Evolutionary conservation across 2,888 invertebrate genomes (phyloP).

Genomic region (Darwinula stevensoni): DNA sequence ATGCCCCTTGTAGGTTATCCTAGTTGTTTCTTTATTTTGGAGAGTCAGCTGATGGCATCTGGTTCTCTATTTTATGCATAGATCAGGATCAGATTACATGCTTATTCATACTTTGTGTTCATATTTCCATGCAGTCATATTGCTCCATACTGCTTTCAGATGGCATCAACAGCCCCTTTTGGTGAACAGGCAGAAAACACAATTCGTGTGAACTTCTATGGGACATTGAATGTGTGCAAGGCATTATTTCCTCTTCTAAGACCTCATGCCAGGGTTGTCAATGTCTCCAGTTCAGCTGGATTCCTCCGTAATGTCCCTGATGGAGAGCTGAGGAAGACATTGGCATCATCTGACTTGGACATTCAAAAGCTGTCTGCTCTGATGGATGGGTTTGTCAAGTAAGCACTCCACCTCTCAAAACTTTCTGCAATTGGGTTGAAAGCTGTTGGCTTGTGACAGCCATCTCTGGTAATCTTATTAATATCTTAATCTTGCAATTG

Average conservation of each 20-base stretch:
- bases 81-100: too few species aligned
- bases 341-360: slow-evolving; percentile 11
- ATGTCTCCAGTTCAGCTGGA: slow-evolving; percentile 15
- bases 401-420: too few species aligned
- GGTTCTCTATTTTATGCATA: too few species aligned
- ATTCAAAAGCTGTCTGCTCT: slow-evolving; percentile 13
- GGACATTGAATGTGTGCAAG: slow-evolving; percentile 15
- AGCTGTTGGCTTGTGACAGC: too few species aligned
- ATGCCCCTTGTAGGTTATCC: too few species aligned
- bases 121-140: too few species aligned
- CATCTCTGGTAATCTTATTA: too few species aligned
- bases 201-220: slow-evolving; percentile 16
- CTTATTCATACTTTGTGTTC: too few species aligned
- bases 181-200: slow-evolving; percentile 18
- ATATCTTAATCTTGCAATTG: too few species aligned
- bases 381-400: slow-evolving; percentile 15
- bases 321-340: slow-evolving; percentile 8
- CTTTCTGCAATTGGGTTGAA: too few species aligned
- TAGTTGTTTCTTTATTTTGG: slow-evolving; percentile 3
- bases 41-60: slow-evolving; percentile 1
- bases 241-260: slow-evolving; percentile 17
- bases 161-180: slow-evolving; percentile 14
- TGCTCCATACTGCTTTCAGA: slow-evolving; percentile 5
- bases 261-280: slow-evolving; percentile 17
- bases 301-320: slow-evolving; percentile 9